phyloP scores from a whole-genome alignment of 1,140 invertebrate genomes.

The Pachyrhynchus sulphureomaculatus region DNA sequence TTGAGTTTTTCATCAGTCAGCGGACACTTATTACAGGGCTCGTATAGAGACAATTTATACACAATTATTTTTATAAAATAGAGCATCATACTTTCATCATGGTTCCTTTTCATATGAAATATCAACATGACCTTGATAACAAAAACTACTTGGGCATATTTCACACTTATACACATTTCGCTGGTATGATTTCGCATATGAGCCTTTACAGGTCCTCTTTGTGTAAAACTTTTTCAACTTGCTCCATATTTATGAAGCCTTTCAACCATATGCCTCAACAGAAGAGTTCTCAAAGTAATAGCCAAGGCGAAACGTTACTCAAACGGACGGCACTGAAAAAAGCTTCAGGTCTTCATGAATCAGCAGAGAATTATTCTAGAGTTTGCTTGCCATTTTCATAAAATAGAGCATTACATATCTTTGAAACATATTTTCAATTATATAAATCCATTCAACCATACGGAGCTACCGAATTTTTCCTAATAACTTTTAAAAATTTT shows the following conservation, averaged over 20 bases:
- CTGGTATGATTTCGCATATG: constrained; percentile 54
- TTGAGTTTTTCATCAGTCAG: too few relatives aligned
- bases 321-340: constrained; percentile 47
- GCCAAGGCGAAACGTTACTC: constrained; percentile 38
- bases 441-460: too few relatives aligned
- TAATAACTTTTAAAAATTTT: too few relatives aligned
- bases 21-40: too few relatives aligned
- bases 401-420: too few relatives aligned
- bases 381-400: too few relatives aligned
- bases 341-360: constrained; percentile 40
- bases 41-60: too few relatives aligned
- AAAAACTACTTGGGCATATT: constrained; percentile 60
- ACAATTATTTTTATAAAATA: too few relatives aligned
- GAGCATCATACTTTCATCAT: too few relatives aligned
- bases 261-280: constrained; percentile 47
- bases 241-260: constrained; percentile 54
- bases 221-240: constrained; percentile 37
- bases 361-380: not conserved
- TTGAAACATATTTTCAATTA: too few relatives aligned
- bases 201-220: constrained; percentile 48
- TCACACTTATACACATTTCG: constrained; percentile 53
- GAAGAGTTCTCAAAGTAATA: constrained; percentile 35
- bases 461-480: too few relatives aligned
- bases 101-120: constrained; percentile 52
- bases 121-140: constrained; percentile 30